These are phyloP conservation scores for Argyresthia albistria DNA, from an alignment of 2,888 invertebrate genomes.

Conservation along the genomic window DNA sequence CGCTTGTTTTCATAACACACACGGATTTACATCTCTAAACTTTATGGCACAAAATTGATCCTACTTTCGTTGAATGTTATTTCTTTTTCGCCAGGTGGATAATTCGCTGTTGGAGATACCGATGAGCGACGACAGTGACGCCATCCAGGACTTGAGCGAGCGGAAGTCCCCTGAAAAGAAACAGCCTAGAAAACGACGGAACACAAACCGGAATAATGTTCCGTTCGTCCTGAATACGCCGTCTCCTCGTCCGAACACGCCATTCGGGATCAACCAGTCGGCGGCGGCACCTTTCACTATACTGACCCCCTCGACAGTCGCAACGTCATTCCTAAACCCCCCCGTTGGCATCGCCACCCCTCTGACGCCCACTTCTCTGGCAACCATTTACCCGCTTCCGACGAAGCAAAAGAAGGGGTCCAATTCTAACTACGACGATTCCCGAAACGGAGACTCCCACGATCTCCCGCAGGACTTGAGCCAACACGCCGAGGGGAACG, in stretches of 20 bases:
- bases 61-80: constrained; percentile 1
- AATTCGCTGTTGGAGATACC: constrained; percentile 59
- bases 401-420: constrained; percentile 52
- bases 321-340: constrained; percentile 50
- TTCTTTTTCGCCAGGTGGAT: constrained; percentile 49
- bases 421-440: constrained; percentile 25
- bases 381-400: constrained; percentile 55
- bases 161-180: constrained; percentile 63
- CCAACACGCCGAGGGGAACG: constrained; percentile 58
- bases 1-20: not conserved
- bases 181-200: constrained; percentile 57
- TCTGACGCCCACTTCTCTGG: constrained; percentile 48
- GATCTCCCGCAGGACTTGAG: constrained; percentile 60
- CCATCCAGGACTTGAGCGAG: constrained; percentile 60
- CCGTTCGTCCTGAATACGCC: constrained; percentile 64
- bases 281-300: constrained; percentile 41
- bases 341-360: constrained; percentile 65
- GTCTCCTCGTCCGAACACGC: constrained; percentile 58
- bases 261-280: constrained; percentile 51
- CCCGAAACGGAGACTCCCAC: constrained; percentile 31
- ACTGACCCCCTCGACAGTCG: constrained; percentile 46
- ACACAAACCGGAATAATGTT: constrained; percentile 57
- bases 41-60: too few relatives aligned
- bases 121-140: constrained; percentile 62
- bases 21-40: too few relatives aligned